Percentiles rank a stretch among this genome's conserved stretches.
Evolutionary conservation across 2,113 vertebrate genomes (phyloP).

Genomic region (Myrmecophaga tridactyla): DNA sequence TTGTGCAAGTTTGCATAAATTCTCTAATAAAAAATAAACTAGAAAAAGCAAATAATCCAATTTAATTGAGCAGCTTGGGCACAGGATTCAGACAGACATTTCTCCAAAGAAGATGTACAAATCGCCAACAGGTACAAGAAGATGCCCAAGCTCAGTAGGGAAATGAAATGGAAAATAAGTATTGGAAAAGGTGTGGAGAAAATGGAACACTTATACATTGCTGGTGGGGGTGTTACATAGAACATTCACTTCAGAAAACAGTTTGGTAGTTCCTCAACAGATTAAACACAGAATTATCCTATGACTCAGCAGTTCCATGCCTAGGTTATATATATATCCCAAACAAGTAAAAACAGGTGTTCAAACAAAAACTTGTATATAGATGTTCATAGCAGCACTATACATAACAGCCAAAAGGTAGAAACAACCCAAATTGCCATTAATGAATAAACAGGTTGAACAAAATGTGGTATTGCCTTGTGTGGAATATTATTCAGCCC

Average conservation of each 20-base stretch:
- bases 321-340: not conserved
- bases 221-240: not conserved
- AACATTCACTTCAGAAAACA: not conserved
- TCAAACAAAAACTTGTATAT: not conserved
- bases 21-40: too few relatives aligned
- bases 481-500: not conserved
- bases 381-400: not conserved
- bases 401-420: not conserved
- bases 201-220: not conserved
- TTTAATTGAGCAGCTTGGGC: not conserved
- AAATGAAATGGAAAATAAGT: not conserved
- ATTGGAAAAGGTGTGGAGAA: not conserved
- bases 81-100: not conserved
- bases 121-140: not conserved
- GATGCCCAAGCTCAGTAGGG: not conserved
- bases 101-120: not conserved
- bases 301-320: not conserved
- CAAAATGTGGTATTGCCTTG: not conserved
- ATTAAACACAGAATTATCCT: not conserved
- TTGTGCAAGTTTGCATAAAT: too few relatives aligned
- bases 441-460: not conserved
- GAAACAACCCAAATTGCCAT: not conserved
- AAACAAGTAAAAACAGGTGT: not conserved
- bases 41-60: not conserved
- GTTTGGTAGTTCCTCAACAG: not conserved